Base-by-base conservation (phyloP, 2,888 invertebrate species). In the Dioctria linearis region DNA sequence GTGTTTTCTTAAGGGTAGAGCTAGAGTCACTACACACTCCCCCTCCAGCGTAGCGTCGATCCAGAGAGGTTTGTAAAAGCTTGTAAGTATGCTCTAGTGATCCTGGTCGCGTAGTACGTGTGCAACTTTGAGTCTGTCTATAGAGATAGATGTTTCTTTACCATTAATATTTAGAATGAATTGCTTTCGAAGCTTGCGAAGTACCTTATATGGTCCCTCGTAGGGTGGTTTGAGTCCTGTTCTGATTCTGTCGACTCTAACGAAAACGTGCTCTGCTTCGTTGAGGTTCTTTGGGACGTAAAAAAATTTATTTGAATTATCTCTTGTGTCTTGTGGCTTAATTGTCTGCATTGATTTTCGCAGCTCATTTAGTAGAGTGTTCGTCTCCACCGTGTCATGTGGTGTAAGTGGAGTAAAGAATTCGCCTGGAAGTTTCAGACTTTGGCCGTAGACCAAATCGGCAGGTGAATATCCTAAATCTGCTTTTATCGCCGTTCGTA, bases 141-240 rank as follows among this genome's bases (percentile, higher is more conserved):
- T 79, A 13, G 73, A 75, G 43, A 81, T 25, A 37, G 71, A 65
- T 5, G 51, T 42, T 37, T 63, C n/a, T 63, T 80, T 78, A 9
- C 67, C 67, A 9, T 67, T 69, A 3, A 67, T 78, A 9, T 69
- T 13, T 4, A 81, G 2, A 42, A 81, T 39, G 42, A 63, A 81
- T 43, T 80, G 81, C 9, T 81, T 81, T n/a, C 76, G 46, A n/a
- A 76, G 61, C 42, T 61, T 66, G 2, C 81, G 67, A 6, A 75
- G 39, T 2, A 81, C 79, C 9, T 75, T 80, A 51, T 61, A 81
- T 9, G 79, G 81, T 2, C 76, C 81, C 61, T 81, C 81, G 65
- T 79, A 79, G 39, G 79, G 79, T 43, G 76, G 66, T 75, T 75
- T 67, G 54, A 79, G 43, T 11, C 67, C 69, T 5, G 79, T 63